Base-by-base conservation (phyloP, 1,140 invertebrate species). In the Piezodorus guildinii region DNA sequence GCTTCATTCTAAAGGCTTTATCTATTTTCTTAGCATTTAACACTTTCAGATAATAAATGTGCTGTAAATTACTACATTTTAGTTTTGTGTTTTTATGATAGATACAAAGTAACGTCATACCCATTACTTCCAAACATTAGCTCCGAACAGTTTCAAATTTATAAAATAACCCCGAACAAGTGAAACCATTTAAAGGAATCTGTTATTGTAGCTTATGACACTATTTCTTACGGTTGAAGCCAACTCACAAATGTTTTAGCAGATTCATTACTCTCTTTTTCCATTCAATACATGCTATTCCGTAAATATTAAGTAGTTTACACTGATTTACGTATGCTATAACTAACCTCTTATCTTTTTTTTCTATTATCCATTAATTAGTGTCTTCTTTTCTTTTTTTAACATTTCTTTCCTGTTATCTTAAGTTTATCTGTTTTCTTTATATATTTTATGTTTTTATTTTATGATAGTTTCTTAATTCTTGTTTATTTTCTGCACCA, bases 141-240 rank as follows among this genome's bases (percentile, higher is more conserved):
- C 34, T 39, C 34, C 34, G 12, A 39, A 39, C 34, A 39, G 12
- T 39, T 39, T 39, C 12, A 10, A 39, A 39, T 39, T 8, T 30
- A 4, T 30, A 30, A 30, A 30, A 30, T 8, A 39, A 10, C 2
- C 6, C 6, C 6, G 12, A 39, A 39, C 12, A 39, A 39, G 34
- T 39, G 34, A 39, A 8, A 39, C 12, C 12, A 39, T 39, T 4
- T 10, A 10, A 8, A 10, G 12, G 34, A 39, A 39, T 39, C 6
- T 39, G 34, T 39, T 39, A 39, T 39, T 12, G 1, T 39, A 1
- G 34, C 2, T 10, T 39, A 39, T 39, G 6, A 39, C 34, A 39
- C 52, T 23, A 56, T 56, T 56, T 56, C 52, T 56, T 56, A 23
- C 25, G 52, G 52, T 25, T 56, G 52, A 56, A 56, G 52, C 52